Evolutionary conservation across 2,797 vertebrate genomes (phyloP), one percentile per base, ranked within the genome.

Genomic region (Pantherophis alleghaniensis): DNA sequence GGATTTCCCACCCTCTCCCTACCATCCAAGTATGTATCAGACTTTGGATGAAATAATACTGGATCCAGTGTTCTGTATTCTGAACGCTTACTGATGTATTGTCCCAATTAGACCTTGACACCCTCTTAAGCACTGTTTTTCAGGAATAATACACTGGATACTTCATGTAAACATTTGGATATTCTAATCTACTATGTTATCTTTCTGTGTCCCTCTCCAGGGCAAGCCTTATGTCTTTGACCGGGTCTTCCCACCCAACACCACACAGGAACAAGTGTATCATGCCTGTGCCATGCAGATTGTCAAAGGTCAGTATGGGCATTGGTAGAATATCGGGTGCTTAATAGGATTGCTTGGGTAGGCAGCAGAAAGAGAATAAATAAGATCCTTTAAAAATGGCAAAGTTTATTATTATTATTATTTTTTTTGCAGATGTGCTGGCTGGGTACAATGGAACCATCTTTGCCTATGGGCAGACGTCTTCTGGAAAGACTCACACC

Each of bases 391-490:
- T 56, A 53, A 22, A 32, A 56, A 74, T 26, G 18, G 63, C 37
- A 24, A 79, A 42, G 69, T 79, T 79, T 79, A 24, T 83, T 37
- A 37, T 37, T 37, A 37, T 37, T 37, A 37, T 37, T 37, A 37
- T 37, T 37, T 2, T 37, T 37, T 37, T 37, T 97, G 37, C 95
- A 99, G 99, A 99, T 96, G 99, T 99, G 59, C 97, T 99, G 95
- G 98, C 98, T 1, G 99, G 99, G 92, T 99, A 99, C 96, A 99
- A 99, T 22, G 99, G 99, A 57, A 99, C 99, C 91, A 99, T 99
- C 95, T 99, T 99, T 94, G 99, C 99, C 94, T 99, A 99, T n/a
- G 99, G 99, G 94, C 99, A 99, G 97, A 99, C 99, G 0, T 98
- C 99, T 12, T 99, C 99, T 16, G 99, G 99, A 97, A 99, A 99